Base-by-base conservation (phyloP, 2,113 vertebrate species). In the Hylia prasina region DNA sequence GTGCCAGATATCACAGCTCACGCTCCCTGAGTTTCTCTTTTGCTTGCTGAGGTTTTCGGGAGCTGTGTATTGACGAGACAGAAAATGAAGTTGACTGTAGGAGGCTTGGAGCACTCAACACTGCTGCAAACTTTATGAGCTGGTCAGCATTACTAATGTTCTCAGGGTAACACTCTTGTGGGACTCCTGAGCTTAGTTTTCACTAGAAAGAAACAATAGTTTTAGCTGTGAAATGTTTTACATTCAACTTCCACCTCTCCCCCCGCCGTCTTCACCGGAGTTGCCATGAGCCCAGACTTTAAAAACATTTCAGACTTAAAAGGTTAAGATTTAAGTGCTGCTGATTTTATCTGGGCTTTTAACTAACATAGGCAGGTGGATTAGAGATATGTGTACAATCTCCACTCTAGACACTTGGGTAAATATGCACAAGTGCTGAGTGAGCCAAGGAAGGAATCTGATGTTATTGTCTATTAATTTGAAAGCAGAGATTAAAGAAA, bases 401-500 rank as follows among this genome's bases (percentile, higher is more conserved):
- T 98, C 98, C 97, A 98, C 98, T 98, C 97, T 98, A 98, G 98
- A 98, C 97, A 97, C 98, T 98, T 98, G 97, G 97, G 98, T 98
- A 98, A 99, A 99, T 98, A 98, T 96, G 97, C 97, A 97, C 98
- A 98, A 98, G 98, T 97, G 97, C 97, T 97, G 95, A 98, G 96
- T 96, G 97, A 97, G 97, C 97, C 97, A 92, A 98, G 97, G 98
- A 97, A 98, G 98, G 98, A 98, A 98, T 98, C 98, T 98, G 97
- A 98, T 97, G 98, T 98, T 98, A 98, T 99, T 98, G 98, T 98
- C 98, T 98, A 98, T 99, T 99, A 99, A 99, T 99, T 99, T 98
- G 98, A 99, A 98, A 98, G 98, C 97, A 97, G 97, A 99, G 99
- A 99, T 99, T 99, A 99, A 98, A 98, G 98, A 98, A 97, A 98